phyloP scores from a whole-genome alignment of 2,888 invertebrate genomes.

The Heliconius ismenius region DNA sequence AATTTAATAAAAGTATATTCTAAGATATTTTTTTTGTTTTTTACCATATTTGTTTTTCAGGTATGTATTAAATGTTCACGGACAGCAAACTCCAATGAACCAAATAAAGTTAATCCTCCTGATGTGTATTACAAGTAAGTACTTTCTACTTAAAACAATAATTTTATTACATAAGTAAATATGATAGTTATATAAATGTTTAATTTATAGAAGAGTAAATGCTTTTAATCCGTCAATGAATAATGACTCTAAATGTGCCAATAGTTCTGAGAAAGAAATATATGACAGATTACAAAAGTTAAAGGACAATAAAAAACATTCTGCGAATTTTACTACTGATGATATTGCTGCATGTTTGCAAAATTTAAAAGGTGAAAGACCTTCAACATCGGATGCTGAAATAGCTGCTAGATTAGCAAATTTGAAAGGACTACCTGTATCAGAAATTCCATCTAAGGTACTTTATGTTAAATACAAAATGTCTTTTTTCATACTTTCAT shows the following conservation, averaged over 20 bases:
- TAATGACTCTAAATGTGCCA: constrained; percentile 55
- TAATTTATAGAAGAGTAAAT: constrained; percentile 50
- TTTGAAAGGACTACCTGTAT: constrained; percentile 83
- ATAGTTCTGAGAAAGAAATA: constrained; percentile 83
- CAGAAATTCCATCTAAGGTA: constrained; percentile 57
- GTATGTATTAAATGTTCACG: constrained; percentile 70
- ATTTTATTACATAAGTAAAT: background rate
- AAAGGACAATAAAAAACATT: constrained; percentile 72
- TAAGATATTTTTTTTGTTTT: background rate
- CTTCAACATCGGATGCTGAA: constrained; percentile 83
- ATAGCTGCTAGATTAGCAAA: constrained; percentile 84
- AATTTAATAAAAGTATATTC: no score
- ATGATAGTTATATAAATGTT: constrained; percentile 30
- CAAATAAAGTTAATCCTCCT: constrained; percentile 66
- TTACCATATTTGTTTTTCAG: constrained; percentile 49
- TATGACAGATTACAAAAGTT: constrained; percentile 85
- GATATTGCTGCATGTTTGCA: constrained; percentile 62
- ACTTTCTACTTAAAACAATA: background rate
- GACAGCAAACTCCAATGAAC: constrained; percentile 46
- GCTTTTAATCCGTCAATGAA: constrained; percentile 41
- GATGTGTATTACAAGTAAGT: constrained; percentile 82
- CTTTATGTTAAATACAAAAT: constrained; percentile 8
- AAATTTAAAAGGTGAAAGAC: constrained; percentile 61
- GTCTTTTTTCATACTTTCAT: background rate
- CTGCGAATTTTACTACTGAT: constrained; percentile 51